Evolutionary conservation across 92 coral and sea anemone species (phyloP).

Genomic region (Anthopleura xanthogrammica): DNA sequence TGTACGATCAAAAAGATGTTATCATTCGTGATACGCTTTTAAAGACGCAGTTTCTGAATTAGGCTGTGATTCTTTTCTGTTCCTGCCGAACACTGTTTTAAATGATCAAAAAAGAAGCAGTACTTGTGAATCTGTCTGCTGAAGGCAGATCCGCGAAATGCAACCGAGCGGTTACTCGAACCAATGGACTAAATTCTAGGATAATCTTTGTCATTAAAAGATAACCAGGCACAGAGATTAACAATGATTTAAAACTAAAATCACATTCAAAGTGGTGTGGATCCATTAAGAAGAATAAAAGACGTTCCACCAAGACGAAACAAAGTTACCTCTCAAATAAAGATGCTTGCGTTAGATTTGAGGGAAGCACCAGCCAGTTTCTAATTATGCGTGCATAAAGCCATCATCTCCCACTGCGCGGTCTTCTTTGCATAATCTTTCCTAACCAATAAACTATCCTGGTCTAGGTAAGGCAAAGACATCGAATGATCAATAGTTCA

Average conservation of each 20-base stretch:
- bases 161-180: not conserved
- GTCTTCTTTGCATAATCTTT: not conserved
- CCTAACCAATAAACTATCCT: not conserved
- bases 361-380: not conserved
- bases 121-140: not conserved
- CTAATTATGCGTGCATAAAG: not conserved
- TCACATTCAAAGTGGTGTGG: not conserved
- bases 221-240: not conserved
- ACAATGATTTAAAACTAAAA: not conserved
- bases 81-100: not conserved
- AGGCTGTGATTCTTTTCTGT: not conserved
- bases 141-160: not conserved
- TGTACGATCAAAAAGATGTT: conserved; percentile 10
- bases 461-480: not conserved
- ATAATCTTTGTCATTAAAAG: not conserved
- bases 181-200: not conserved
- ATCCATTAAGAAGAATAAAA: not conserved
- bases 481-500: not conserved
- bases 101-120: no score
- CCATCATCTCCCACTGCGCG: not conserved
- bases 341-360: not conserved
- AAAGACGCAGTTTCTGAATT: not conserved
- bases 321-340: not conserved
- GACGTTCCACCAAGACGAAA: not conserved
- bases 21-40: not conserved